Base-by-base conservation (phyloP, 1,140 invertebrate species). In the Campoletis sonorensis region DNA sequence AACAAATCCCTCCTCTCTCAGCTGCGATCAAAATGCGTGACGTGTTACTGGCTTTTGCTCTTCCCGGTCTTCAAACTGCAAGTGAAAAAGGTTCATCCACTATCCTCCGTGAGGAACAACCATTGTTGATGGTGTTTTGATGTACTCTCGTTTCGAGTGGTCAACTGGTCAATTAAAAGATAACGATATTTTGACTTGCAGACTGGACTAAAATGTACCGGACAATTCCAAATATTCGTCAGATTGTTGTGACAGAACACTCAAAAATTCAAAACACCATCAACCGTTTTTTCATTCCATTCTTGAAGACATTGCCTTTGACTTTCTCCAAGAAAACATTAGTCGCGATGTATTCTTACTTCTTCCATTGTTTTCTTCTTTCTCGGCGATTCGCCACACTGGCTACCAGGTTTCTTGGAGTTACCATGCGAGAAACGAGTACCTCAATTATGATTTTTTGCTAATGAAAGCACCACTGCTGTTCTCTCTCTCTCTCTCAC, bases 391-490 rank as follows among this genome's bases (percentile, higher is more conserved):
- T 79, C 73, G 82, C 71, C 58, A 58, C 67, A 49, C 27, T n/a
- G n/a, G n/a, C n/a, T 23, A n/a, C 11, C 72, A 26, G 49, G 27
- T 30, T 75, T 75, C 70, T 71, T 72, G 61, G 10, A 5, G 61
- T 23, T 64, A 64, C 82, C 71, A 81, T 64, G 84, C 82, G 82
- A 83, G 85, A 89, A 90, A 90, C 87, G 85, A 87, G 87, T 84
- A 82, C 83, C 85, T 89, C 87, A 87, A 90, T 91, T 91, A 91
- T 89, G 30, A 64, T 64, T 70, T 90, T 91, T 90, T 89, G 85
- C 88, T 91, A 92, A 92, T 90, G 90, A 91, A 92, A 88, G 84
- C 86, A 4, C 45, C 84, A 87, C 88, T 89, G 90, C 89, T 89
- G 89, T 89, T 61, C 58, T 61, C 61, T n/a, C n/a, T n/a, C n/a